Conservation (phyloP, 2,797 vertebrate genomes). For the Chrysocyon brachyurus region DNA sequence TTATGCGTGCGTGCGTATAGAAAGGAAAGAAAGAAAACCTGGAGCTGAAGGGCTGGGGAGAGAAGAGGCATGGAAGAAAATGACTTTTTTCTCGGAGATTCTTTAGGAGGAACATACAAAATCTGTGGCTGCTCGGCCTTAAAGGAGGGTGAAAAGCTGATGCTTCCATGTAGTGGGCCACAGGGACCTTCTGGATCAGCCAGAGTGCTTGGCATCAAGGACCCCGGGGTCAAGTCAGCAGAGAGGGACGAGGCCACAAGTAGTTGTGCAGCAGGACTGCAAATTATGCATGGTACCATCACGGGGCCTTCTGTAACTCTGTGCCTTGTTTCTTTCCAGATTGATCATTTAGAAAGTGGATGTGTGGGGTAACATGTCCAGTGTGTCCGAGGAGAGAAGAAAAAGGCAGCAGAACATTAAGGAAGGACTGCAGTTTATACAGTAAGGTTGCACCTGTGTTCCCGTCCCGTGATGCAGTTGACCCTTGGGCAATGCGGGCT, state of each 20-base stretch:
- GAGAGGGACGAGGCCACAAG: neutral
- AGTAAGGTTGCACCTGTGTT: constrained; percentile 90
- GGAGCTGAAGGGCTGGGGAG: neutral
- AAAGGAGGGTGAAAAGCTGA: neutral
- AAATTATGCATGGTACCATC: neutral
- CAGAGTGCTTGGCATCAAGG: neutral
- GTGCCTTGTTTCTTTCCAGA: constrained; percentile 87
- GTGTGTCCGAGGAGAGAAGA: constrained; percentile 93
- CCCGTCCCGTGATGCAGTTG: rapidly evolving
- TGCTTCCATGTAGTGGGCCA: rapidly evolving
- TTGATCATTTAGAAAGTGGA: constrained; percentile 87
- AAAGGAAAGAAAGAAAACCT: neutral
- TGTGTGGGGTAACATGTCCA: constrained; percentile 94
- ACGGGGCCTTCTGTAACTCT: neutral
- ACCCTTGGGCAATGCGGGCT: neutral
- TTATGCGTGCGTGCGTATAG: neutral
- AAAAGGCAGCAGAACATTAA: constrained; percentile 96
- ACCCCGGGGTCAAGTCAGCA: neutral
- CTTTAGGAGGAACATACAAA: neutral
- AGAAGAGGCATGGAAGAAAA: neutral
- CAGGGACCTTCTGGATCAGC: rapidly evolving
- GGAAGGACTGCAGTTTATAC: constrained; percentile 97
- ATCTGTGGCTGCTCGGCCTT: neutral
- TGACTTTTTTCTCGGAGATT: neutral
- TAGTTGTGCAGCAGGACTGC: neutral